phyloP scores from a whole-genome alignment of 2,888 invertebrate genomes.

The Prosapia bicincta region DNA sequence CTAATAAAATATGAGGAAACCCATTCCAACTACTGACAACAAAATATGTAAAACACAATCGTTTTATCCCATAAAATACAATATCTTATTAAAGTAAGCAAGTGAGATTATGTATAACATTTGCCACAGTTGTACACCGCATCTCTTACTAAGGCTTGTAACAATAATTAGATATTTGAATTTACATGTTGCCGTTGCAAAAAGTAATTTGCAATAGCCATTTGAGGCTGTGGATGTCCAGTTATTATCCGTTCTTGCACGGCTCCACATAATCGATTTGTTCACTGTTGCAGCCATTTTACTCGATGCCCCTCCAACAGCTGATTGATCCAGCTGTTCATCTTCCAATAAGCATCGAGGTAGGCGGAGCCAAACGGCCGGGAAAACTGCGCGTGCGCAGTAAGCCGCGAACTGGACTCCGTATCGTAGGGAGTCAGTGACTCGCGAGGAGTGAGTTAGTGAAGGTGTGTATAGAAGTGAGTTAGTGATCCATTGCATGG shows the following conservation, averaged over 20 bases:
- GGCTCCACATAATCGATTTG: conserved; percentile 6
- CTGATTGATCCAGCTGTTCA: conserved; percentile 8
- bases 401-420: conserved; percentile 22
- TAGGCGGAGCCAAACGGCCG: conserved; percentile 3
- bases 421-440: conserved; percentile 17
- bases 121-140: not conserved
- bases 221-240: conserved; percentile 1
- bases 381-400: conserved; percentile 19
- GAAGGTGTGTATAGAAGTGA: conserved; percentile 18
- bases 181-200: not conserved
- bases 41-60: not conserved
- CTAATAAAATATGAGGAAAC: not conserved
- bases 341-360: not conserved
- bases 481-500: conserved; percentile 22
- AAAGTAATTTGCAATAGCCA: not conserved
- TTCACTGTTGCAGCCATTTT: conserved; percentile 20
- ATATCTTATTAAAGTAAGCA: not conserved
- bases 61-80: not conserved
- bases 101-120: not conserved
- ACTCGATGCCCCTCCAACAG: conserved; percentile 4
- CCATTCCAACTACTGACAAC: not conserved
- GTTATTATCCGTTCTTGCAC: conserved; percentile 13
- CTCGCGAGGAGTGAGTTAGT: conserved; percentile 27
- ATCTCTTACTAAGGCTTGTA: not conserved
- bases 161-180: not conserved